Percentiles rank a stretch among this genome's conserved stretches.
These are phyloP conservation scores for Drosophila subquinaria DNA, from an alignment of 2,888 invertebrate species.

Conservation along the genomic window DNA sequence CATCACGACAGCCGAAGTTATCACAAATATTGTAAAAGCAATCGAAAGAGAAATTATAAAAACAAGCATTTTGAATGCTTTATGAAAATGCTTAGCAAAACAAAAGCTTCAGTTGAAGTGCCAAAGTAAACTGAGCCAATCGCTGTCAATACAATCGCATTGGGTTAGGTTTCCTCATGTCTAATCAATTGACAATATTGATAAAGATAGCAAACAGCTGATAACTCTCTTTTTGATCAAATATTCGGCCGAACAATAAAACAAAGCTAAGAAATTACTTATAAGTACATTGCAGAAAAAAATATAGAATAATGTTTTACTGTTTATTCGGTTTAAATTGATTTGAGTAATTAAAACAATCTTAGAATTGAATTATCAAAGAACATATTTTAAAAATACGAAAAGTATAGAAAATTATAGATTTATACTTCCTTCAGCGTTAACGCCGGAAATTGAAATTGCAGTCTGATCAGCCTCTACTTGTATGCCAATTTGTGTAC, in stretches of 20 bases:
- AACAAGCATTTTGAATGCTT: neutral
- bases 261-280: no score
- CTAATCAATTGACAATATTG: slow-evolving; percentile 38
- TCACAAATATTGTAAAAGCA: slow-evolving; percentile 16
- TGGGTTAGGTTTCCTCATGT: slow-evolving; percentile 3
- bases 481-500: no score
- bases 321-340: no score
- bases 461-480: no score
- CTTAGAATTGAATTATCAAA: neutral
- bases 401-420: no score
- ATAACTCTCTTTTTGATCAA: slow-evolving; percentile 14
- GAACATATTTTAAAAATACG: no score
- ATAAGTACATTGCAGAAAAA: no score
- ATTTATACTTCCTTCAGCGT: no score
- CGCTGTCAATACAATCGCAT: neutral
- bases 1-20: neutral
- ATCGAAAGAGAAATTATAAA: slow-evolving; percentile 25
- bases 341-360: no score
- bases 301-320: no score
- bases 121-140: slow-evolving; percentile 24
- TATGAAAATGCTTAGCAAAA: neutral
- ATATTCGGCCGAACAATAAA: no score
- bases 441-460: no score
- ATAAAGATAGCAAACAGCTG: slow-evolving; percentile 40
- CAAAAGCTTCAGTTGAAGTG: slow-evolving; percentile 19